A percentile compares a stretch with the other conserved stretches of the same genome.
phyloP scores from a whole-genome alignment of 1,140 invertebrate genomes.

The Delia radicum region DNA sequence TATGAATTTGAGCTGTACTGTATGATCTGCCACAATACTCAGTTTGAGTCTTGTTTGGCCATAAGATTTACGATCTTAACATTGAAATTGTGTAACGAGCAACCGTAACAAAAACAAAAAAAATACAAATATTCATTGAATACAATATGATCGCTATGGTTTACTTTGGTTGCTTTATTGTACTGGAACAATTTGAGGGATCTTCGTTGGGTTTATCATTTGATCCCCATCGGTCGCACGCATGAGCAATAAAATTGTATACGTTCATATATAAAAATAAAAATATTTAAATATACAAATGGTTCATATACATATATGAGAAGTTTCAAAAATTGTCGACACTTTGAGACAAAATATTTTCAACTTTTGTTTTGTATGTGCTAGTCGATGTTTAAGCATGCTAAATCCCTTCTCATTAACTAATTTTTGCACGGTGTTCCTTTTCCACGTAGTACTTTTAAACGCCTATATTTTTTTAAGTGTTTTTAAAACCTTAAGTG shows the following conservation, averaged over 20 bases:
- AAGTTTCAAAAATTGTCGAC: no score
- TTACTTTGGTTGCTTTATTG: neutral
- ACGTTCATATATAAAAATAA: neutral
- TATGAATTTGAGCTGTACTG: neutral
- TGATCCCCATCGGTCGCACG: slow-evolving; percentile 51
- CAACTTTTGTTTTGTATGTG: no score
- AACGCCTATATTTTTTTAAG: no score
- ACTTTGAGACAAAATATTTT: no score
- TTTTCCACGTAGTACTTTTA: no score
- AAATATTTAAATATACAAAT: neutral
- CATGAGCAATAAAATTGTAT: slow-evolving; percentile 52
- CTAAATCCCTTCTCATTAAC: no score
- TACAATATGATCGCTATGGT: neutral
- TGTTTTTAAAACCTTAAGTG: no score
- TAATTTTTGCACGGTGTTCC: no score
- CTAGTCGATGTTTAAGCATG: no score
- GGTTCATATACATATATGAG: no score
- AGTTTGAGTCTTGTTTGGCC: slow-evolving; percentile 5
- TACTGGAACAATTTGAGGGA: neutral
- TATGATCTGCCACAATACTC: neutral
- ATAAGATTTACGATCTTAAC: slow-evolving; percentile 53
- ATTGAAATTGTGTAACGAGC: slow-evolving; percentile 48
- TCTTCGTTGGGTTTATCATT: slow-evolving; percentile 2
- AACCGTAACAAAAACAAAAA: neutral
- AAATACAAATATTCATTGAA: slow-evolving; percentile 20